Percentiles rank a stretch among this genome's conserved stretches.
These are phyloP conservation scores for Ophioninae sp. DNA, from an alignment of 2,888 invertebrate species.

Conservation along the genomic window DNA sequence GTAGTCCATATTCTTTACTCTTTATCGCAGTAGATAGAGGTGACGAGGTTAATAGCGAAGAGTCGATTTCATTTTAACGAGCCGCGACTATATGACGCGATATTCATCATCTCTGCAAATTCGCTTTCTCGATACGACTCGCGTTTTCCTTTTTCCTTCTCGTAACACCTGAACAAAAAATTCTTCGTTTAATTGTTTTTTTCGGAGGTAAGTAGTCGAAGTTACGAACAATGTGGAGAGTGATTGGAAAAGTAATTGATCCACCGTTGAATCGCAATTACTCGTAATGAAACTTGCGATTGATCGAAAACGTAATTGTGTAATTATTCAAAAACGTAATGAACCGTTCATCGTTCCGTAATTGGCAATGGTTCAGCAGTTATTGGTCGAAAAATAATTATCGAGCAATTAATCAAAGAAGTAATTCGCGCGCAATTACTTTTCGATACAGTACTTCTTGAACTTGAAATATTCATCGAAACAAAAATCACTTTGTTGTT, in stretches of 20 bases:
- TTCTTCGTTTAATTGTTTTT: neutral
- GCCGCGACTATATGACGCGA: neutral
- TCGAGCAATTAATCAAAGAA: neutral
- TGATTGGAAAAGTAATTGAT: neutral
- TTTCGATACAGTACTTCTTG: neutral
- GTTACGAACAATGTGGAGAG: neutral
- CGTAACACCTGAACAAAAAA: neutral
- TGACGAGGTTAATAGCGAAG: neutral
- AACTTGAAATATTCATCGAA: neutral
- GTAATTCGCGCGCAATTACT: neutral
- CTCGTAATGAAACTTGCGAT: neutral
- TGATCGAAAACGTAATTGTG: neutral
- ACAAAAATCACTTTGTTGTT: neutral
- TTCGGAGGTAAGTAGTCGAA: neutral
- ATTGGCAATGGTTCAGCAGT: neutral
- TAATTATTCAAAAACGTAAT: neutral
- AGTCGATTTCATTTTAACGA: neutral
- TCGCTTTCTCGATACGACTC: neutral
- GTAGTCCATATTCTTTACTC: neutral
- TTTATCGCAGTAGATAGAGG: neutral
- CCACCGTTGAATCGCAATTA: neutral
- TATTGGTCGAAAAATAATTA: neutral
- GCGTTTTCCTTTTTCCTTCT: too few relatives aligned
- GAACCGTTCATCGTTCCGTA: neutral
- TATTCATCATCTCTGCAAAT: neutral